Percentiles rank a stretch among this genome's conserved stretches.
Conservation (phyloP, 2,888 invertebrate species). For the Eupithecia subfuscata region DNA sequence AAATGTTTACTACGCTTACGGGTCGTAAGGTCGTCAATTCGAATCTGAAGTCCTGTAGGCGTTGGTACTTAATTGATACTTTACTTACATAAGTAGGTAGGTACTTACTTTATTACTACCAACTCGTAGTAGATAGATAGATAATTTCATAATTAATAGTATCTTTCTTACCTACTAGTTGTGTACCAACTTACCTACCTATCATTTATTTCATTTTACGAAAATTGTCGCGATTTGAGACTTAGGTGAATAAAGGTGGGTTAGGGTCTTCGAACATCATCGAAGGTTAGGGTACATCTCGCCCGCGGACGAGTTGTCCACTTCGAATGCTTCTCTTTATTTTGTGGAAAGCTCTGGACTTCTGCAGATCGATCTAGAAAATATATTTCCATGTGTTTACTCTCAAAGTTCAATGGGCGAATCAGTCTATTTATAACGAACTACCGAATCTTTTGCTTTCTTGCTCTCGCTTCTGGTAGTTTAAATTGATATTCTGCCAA, state of each 20-base stretch:
- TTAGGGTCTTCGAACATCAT: too few relatives aligned
- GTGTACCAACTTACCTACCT: not conserved
- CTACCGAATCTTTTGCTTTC: slow-evolving; percentile 43
- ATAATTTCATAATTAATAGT: too few relatives aligned
- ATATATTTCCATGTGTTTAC: slow-evolving; percentile 49
- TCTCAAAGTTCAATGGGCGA: slow-evolving; percentile 56
- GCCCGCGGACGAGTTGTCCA: too few relatives aligned
- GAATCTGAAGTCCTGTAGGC: too few relatives aligned
- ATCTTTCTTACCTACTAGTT: not conserved
- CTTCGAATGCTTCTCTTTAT: not conserved
- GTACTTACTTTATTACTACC: not conserved
- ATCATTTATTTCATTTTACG: not conserved
- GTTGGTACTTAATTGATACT: not conserved
- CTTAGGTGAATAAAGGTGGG: not conserved
- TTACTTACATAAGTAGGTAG: not conserved
- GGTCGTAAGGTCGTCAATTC: not conserved
- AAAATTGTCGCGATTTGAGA: not conserved
- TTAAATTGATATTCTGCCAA: slow-evolving; percentile 47
- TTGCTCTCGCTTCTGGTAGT: slow-evolving; percentile 50
- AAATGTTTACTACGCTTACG: not conserved
- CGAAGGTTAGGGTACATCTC: too few relatives aligned
- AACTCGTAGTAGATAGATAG: too few relatives aligned
- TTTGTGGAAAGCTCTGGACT: slow-evolving; percentile 39
- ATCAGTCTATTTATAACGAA: slow-evolving; percentile 55
- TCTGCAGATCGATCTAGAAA: slow-evolving; percentile 50